A percentile compares a stretch with the other conserved stretches of the same genome.
phyloP scores from a whole-genome alignment of 2,888 invertebrate species.

The Himalopsyche tibetana region DNA sequence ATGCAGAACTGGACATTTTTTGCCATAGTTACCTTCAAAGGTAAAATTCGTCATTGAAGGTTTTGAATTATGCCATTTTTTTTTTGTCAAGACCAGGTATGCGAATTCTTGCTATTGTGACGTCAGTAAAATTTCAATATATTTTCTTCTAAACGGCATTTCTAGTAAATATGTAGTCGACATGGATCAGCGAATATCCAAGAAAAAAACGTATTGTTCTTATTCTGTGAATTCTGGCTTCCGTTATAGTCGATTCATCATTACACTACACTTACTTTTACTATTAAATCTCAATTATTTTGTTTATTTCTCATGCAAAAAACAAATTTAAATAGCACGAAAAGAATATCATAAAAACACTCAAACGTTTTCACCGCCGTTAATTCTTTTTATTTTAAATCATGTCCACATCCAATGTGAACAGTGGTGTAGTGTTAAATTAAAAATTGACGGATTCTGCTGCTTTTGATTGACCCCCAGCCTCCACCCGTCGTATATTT shows the following conservation, averaged over 20 bases:
- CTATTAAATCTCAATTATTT: too few relatives aligned
- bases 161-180: not conserved
- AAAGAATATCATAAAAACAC: too few relatives aligned
- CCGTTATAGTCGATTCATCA: not conserved
- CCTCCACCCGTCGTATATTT: too few relatives aligned
- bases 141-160: slow-evolving; percentile 6
- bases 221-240: not conserved
- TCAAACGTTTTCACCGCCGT: too few relatives aligned
- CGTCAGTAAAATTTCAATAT: not conserved
- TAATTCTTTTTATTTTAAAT: too few relatives aligned
- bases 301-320: too few relatives aligned
- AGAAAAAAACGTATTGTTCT: not conserved
- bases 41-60: slow-evolving; percentile 25
- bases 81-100: not conserved
- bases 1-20: slow-evolving; percentile 22
- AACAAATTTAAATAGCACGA: too few relatives aligned
- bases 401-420: too few relatives aligned
- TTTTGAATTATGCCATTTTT: slow-evolving; percentile 22
- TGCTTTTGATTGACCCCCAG: too few relatives aligned
- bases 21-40: slow-evolving; percentile 17
- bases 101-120: not conserved
- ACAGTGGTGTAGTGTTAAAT: too few relatives aligned
- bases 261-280: too few relatives aligned
- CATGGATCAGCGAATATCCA: not conserved
- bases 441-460: too few relatives aligned